Evolutionary conservation across 2,797 vertebrate genomes (phyloP).

Genomic region (Zonotrichia albicollis): DNA sequence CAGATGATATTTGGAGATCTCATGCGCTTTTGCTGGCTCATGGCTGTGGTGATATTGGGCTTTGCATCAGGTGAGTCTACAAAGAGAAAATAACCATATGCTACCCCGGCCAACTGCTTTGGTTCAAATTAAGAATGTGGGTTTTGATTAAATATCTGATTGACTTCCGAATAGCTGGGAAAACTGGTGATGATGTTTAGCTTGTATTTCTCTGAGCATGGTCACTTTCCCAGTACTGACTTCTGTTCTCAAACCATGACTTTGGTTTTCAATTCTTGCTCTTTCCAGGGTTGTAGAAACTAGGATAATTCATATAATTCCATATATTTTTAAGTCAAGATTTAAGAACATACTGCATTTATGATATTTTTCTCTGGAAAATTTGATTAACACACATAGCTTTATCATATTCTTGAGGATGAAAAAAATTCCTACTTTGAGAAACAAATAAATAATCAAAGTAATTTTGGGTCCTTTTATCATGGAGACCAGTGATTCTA

Average conservation of each 20-base stretch:
- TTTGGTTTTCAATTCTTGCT: neutral
- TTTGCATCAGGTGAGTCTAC: slow-evolving; percentile 87
- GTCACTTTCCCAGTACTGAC: neutral
- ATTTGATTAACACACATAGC: neutral
- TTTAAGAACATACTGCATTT: neutral
- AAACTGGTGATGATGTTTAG: neutral
- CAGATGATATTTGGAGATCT: slow-evolving; percentile 98
- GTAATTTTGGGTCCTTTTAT: neutral
- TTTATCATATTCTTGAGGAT: neutral
- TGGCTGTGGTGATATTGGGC: slow-evolving; percentile 89
- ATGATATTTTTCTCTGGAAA: neutral
- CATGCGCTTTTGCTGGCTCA: slow-evolving; percentile 93
- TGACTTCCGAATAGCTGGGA: neutral
- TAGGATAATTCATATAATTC: neutral
- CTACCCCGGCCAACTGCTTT: neutral
- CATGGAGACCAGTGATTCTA: neutral
- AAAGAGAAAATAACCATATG: neutral
- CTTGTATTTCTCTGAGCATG: neutral
- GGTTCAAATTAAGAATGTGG: neutral
- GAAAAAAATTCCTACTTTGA: neutral
- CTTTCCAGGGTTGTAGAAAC: neutral
- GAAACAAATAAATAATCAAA: neutral
- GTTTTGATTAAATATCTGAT: neutral
- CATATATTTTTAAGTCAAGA: neutral
- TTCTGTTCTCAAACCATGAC: neutral